Percentiles rank a stretch among this genome's conserved stretches.
Conservation (phyloP, 2,797 vertebrate genomes). For the Zalophus californianus region DNA sequence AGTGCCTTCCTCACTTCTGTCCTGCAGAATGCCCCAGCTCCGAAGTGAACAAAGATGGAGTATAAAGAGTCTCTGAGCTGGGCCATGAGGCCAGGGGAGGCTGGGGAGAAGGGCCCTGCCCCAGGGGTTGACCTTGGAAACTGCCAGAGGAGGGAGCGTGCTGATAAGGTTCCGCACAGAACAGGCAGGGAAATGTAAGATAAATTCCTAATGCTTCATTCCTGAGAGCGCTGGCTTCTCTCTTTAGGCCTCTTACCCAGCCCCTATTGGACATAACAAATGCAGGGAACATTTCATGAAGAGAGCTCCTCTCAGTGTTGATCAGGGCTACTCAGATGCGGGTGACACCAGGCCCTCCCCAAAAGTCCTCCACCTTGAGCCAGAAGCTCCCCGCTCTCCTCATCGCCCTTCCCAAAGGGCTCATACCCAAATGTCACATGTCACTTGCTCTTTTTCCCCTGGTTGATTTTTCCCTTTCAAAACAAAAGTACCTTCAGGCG, state of each 20-base stretch:
- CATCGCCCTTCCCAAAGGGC: background rate
- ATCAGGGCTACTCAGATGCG: too few relatives aligned
- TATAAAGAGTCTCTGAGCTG: background rate
- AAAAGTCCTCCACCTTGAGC: background rate
- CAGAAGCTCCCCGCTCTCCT: background rate
- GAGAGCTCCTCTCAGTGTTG: background rate
- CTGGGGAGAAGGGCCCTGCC: background rate
- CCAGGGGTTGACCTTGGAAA: background rate
- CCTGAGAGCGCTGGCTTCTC: background rate
- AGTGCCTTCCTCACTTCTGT: background rate
- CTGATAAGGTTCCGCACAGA: background rate
- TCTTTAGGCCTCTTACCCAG: background rate
- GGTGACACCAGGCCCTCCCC: background rate
- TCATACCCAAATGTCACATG: background rate
- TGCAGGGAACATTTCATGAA: background rate
- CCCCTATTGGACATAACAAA: background rate
- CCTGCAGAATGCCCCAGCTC: background rate
- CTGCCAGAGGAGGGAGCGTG: background rate
- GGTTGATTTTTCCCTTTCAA: conserved; percentile 19
- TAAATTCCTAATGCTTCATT: background rate
- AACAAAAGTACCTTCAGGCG: conserved; percentile 33
- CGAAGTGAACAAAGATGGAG: background rate
- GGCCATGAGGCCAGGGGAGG: rapidly evolving
- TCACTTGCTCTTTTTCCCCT: background rate
- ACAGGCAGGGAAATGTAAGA: background rate